Percentiles rank a stretch among this genome's conserved stretches.
Conservation (phyloP, 2,797 vertebrate genomes). For the Coendou prehensilis region DNA sequence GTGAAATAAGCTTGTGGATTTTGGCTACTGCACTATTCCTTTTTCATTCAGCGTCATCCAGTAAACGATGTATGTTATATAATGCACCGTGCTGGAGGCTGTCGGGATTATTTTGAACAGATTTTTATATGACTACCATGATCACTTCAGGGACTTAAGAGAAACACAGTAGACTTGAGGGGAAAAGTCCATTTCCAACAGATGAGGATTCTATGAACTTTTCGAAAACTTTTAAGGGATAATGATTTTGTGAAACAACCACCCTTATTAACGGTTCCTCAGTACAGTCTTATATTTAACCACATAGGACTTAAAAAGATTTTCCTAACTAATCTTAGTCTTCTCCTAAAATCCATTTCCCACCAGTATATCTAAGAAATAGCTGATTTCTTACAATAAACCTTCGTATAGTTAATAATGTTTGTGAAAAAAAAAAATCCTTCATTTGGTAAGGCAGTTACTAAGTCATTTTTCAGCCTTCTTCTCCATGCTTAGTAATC, state of each 20-base stretch:
- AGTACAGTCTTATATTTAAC: neutral
- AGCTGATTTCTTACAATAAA: neutral
- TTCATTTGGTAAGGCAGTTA: conserved; percentile 42
- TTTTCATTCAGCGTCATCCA: conserved; percentile 17
- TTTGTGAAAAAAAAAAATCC: conserved; percentile 46
- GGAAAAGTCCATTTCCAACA: neutral
- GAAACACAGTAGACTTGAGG: neutral
- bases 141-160: neutral
- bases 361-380: neutral
- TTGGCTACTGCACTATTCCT: neutral
- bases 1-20: neutral
- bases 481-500: conserved; percentile 36
- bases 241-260: neutral
- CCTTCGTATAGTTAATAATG: neutral
- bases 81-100: neutral
- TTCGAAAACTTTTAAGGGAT: conserved; percentile 27
- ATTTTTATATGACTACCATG: neutral
- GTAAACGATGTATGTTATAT: neutral
- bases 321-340: neutral
- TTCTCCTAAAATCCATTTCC: neutral
- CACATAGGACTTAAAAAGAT: neutral
- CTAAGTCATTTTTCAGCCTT: conserved; percentile 33
- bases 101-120: neutral
- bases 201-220: neutral
- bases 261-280: neutral